A percentile compares a stretch with the other conserved stretches of the same genome.
These are phyloP conservation scores for Phyllotis vaccarum DNA, from an alignment of 2,797 vertebrate species.

Conservation along the genomic window DNA sequence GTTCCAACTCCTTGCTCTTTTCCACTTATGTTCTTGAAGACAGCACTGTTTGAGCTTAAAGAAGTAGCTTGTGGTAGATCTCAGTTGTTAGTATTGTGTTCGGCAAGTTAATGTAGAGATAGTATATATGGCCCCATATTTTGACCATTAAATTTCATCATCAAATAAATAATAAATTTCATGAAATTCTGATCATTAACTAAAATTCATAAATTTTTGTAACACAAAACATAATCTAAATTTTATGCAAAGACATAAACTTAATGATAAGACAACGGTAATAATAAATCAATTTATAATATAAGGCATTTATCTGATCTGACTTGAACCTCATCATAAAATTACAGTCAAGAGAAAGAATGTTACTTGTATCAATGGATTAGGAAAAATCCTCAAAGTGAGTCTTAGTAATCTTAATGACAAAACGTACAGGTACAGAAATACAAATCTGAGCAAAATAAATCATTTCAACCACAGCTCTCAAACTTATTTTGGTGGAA, in stretches of 20 bases:
- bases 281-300: not conserved
- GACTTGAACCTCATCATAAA: not conserved
- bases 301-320: not conserved
- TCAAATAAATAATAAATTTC: not conserved
- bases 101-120: too few relatives aligned
- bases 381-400: not conserved
- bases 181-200: not conserved
- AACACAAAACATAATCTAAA: not conserved
- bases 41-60: not conserved
- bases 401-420: not conserved
- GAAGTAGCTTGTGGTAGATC: not conserved
- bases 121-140: not conserved
- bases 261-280: not conserved
- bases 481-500: not conserved
- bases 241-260: slow-evolving; percentile 11
- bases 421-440: not conserved
- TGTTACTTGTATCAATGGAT: not conserved
- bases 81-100: not conserved
- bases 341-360: not conserved
- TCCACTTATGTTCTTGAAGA: not conserved
- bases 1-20: not conserved
- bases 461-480: not conserved
- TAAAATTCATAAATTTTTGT: not conserved
- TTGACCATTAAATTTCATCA: not conserved
- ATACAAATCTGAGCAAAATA: not conserved